Evolutionary conservation across 2,113 vertebrate species (phyloP), one percentile per base, ranked within the genome.

Genomic region (Tachuris rubrigastra): DNA sequence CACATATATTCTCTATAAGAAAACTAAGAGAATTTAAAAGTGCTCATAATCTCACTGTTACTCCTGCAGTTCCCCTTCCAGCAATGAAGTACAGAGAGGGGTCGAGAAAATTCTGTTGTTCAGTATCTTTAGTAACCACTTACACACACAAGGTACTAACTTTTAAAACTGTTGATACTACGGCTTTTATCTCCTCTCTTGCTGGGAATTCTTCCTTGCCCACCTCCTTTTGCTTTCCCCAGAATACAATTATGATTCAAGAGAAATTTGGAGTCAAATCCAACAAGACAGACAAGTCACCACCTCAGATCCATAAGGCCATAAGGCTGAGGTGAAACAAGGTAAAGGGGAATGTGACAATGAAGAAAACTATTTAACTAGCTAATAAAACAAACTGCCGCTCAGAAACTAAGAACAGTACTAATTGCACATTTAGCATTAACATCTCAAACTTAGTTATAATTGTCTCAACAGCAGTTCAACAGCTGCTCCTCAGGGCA

Each of bases 401-500:
- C 30, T 88, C 0, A 0, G 31, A 83, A 85, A 74, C 56, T 55
- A 52, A 56, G 23, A 87, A 33, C n/a, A 62, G 39, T 42, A 44
- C 11, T 73, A 74, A 47, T 4, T 66, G 19, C n/a, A 63, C 18
- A 15, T 90, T 58, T 81, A 49, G 59, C 35, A 25, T 41, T n/a
- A 47, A 3, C n/a, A 47, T 44, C 47, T 85, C 37, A 85, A 60
- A 53, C 28, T 75, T 39, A 12, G 16, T 92, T 87, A 73, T 53
- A 37, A 95, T 92, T 97, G 42, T 89, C 77, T 96, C 62, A 68
- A 88, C 95, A 96, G 96, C 49, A 65, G 85, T 87, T 94, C 92
- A 67, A 50, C 92, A 94, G 92, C 95, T 78, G 85, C 73, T 95
- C 67, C 85, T 96, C 96, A 96, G 95, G 93, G 95, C 83, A 87